phyloP scores from a whole-genome alignment of 2,888 invertebrate genomes.

The Halictus ligatus region DNA sequence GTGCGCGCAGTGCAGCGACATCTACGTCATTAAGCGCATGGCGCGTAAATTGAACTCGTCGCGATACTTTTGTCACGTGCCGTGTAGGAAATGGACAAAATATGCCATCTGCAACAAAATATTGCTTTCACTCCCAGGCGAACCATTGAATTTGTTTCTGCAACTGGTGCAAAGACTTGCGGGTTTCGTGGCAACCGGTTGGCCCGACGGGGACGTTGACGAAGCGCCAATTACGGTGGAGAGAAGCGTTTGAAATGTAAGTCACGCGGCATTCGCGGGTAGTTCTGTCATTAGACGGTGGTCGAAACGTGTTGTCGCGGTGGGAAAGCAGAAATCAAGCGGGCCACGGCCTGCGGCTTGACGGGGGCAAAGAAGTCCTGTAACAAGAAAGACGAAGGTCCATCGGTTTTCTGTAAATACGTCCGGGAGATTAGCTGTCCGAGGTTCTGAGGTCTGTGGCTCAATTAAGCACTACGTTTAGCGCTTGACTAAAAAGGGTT shows the following conservation, averaged over 20 bases:
- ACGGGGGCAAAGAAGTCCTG: slow-evolving; percentile 16
- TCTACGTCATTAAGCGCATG: too few species aligned
- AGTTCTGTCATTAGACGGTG: not conserved
- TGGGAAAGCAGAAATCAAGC: slow-evolving; percentile 28
- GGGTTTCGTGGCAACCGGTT: not conserved
- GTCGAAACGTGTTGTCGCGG: not conserved
- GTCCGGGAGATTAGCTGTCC: slow-evolving; percentile 82
- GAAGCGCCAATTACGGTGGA: not conserved
- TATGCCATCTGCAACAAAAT: not conserved
- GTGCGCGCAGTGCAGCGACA: too few species aligned
- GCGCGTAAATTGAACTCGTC: too few species aligned
- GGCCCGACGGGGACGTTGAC: not conserved
- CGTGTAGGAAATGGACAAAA: too few species aligned
- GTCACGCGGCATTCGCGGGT: not conserved
- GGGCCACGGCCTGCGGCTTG: not conserved
- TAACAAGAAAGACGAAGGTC: slow-evolving; percentile 43
- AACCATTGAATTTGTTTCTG: not conserved
- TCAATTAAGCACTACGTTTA: slow-evolving; percentile 83
- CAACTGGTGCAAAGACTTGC: not conserved
- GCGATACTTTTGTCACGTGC: too few species aligned
- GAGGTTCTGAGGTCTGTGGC: slow-evolving; percentile 82
- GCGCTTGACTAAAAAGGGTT: slow-evolving; percentile 82
- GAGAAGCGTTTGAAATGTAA: not conserved
- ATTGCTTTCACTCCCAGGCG: not conserved
- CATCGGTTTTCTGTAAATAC: slow-evolving; percentile 67